Conservation (phyloP, 64 coral and sea anemone genomes). For the Actinia tenebrosa region DNA sequence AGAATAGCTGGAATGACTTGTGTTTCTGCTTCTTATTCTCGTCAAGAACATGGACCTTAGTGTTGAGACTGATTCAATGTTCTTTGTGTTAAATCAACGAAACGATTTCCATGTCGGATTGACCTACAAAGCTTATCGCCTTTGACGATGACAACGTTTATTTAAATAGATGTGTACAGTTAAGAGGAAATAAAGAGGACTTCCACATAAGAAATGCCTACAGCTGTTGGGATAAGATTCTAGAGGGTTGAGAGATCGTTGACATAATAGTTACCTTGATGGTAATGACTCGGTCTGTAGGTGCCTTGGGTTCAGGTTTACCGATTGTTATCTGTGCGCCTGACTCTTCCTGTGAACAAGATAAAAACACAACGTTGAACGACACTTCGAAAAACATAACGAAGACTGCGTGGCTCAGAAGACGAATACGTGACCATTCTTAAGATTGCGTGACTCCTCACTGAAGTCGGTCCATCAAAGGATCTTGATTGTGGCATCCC, state of each 20-base stretch:
- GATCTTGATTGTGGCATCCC: too few species aligned
- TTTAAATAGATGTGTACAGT: background rate
- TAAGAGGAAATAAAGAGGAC: background rate
- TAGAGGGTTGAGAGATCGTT: too few species aligned
- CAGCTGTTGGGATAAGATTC: background rate
- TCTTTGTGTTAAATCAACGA: too few species aligned
- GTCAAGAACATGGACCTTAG: too few species aligned
- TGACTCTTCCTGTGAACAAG: conserved; percentile 72
- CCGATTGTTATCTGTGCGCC: conserved; percentile 98
- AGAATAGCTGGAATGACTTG: too few species aligned
- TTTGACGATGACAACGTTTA: too few species aligned
- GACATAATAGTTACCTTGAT: conserved; percentile 68
- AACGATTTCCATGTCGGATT: too few species aligned
- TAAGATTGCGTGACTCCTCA: too few species aligned
- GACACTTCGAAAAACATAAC: background rate
- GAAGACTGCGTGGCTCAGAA: background rate
- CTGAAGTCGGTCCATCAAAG: too few species aligned
- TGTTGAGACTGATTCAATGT: too few species aligned
- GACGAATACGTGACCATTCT: background rate
- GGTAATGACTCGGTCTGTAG: conserved; percentile 85
- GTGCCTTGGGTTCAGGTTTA: conserved; percentile 85
- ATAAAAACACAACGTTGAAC: background rate
- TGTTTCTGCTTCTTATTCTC: too few species aligned
- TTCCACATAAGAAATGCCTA: background rate
- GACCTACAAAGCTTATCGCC: too few species aligned